Evolutionary conservation across 2,888 invertebrate species (phyloP).

Genomic region (Falcaria lacertinaria): DNA sequence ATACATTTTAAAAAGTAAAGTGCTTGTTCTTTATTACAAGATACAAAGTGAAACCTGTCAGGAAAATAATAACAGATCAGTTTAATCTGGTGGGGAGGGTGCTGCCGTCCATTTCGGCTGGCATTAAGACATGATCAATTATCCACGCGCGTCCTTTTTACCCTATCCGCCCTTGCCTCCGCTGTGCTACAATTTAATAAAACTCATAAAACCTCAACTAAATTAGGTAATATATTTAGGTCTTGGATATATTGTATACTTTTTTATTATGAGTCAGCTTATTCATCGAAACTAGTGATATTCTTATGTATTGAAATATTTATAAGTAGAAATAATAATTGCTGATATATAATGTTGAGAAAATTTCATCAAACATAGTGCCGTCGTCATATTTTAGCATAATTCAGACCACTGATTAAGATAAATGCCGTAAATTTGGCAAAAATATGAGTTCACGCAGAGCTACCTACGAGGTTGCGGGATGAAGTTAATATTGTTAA

Average conservation of each 20-base stretch:
- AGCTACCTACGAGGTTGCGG: background rate
- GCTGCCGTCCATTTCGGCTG: constrained; percentile 18
- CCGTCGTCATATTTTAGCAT: background rate
- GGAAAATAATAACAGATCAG: constrained; percentile 52
- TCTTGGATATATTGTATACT: too few species aligned
- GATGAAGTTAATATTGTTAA: background rate
- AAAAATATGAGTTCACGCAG: background rate
- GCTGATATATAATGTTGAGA: too few species aligned
- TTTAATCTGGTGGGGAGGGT: constrained; percentile 40
- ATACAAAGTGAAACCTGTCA: constrained; percentile 34
- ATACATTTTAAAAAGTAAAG: background rate
- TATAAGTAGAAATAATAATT: too few species aligned
- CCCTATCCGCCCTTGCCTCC: constrained; percentile 12
- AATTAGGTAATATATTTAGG: too few species aligned
- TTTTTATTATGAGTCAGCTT: too few species aligned
- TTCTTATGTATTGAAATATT: too few species aligned
- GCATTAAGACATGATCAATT: constrained; percentile 61
- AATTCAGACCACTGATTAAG: too few species aligned
- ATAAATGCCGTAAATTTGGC: background rate
- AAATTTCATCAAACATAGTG: too few species aligned
- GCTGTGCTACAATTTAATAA: constrained; percentile 32
- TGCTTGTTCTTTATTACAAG: constrained; percentile 12
- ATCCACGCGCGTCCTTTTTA: constrained; percentile 40
- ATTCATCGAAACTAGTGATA: too few species aligned
- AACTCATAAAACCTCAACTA: too few species aligned